Evolutionary conservation across 1,140 invertebrate genomes (phyloP).

Genomic region (Idris sp.): DNA sequence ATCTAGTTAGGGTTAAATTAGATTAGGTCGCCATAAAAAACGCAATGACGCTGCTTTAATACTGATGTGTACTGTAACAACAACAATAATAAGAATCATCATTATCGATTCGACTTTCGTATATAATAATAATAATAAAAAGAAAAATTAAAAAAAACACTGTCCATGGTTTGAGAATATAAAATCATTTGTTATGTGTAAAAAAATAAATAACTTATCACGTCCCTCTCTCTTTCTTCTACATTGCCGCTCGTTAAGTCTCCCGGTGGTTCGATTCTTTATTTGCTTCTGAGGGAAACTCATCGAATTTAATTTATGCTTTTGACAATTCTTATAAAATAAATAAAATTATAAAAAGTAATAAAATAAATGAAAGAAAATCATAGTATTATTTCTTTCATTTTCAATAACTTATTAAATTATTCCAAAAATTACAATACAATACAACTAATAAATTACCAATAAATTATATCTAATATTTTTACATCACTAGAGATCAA

Average conservation of each 20-base stretch:
- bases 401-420: no score
- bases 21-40: conserved; percentile 53
- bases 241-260: conserved; percentile 25
- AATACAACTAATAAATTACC: no score
- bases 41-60: conserved; percentile 55
- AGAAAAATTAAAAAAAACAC: conserved; percentile 9
- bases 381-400: no score
- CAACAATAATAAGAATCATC: conserved; percentile 44
- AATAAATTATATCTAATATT: no score
- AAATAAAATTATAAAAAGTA: no score
- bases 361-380: no score
- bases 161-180: conserved; percentile 12
- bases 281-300: conserved; percentile 8
- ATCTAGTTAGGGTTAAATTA: conserved; percentile 53
- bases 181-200: conserved; percentile 11
- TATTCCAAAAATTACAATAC: no score
- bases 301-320: no score
- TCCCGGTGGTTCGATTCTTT: conserved; percentile 22
- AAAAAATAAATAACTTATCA: conserved; percentile 47
- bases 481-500: no score
- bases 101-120: conserved; percentile 23
- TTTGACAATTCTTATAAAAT: no score
- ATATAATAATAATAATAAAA: no score
- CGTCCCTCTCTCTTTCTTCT: conserved; percentile 38
- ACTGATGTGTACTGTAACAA: conserved; percentile 56